Conservation (phyloP, 2,113 vertebrate genomes). For the Aptenodytes patagonicus region DNA sequence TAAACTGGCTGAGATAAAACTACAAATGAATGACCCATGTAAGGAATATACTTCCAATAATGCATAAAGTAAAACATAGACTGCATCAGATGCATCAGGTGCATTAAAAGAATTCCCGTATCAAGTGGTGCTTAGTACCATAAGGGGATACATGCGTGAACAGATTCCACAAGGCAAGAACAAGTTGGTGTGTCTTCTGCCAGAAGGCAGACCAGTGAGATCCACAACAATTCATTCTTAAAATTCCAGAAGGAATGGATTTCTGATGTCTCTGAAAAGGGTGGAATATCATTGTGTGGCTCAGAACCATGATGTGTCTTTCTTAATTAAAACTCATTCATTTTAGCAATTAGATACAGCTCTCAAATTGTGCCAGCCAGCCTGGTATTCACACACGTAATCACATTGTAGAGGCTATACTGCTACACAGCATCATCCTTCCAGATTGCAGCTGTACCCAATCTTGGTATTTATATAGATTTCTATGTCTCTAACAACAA, state of each 20-base stretch:
- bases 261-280: slow-evolving; percentile 2
- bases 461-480: not conserved
- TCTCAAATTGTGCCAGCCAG: not conserved
- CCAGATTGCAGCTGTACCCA: not conserved
- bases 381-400: not conserved
- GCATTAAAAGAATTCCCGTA: not conserved
- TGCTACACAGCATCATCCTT: not conserved
- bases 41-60: not conserved
- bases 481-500: not conserved
- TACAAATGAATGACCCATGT: not conserved
- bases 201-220: not conserved
- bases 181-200: not conserved
- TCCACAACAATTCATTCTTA: slow-evolving; percentile 13
- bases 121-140: not conserved
- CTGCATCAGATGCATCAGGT: not conserved
- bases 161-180: not conserved
- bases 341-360: not conserved
- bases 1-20: not conserved
- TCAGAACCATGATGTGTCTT: not conserved
- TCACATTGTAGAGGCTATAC: not conserved
- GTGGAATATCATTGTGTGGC: not conserved
- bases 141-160: not conserved
- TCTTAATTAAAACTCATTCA: not conserved
- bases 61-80: not conserved
- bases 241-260: not conserved